Percentiles rank a stretch among this genome's conserved stretches.
Conservation (phyloP, 2,888 invertebrate genomes). For the Heliconius ethilla region DNA sequence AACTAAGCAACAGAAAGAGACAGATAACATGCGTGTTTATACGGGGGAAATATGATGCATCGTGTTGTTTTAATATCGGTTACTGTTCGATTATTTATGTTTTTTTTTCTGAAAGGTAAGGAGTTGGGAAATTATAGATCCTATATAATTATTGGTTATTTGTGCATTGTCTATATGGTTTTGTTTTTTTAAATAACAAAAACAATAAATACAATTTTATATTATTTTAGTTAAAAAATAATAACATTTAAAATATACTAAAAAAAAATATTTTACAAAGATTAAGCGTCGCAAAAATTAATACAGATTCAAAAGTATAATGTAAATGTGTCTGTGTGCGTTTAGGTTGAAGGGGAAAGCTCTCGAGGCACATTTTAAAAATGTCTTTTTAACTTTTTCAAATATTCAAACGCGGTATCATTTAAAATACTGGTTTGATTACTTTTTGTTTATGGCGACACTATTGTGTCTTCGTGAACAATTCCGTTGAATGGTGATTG, state of each 20-base stretch:
- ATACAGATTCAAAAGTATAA: conserved; percentile 31
- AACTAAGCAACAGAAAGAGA: conserved; percentile 56
- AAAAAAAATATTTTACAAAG: conserved; percentile 10
- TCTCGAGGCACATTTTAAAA: conserved; percentile 67
- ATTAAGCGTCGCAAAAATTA: conserved; percentile 33
- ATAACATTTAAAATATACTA: background rate
- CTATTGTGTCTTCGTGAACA: conserved; percentile 30
- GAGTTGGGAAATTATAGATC: conserved; percentile 49
- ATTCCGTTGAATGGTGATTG: conserved; percentile 26
- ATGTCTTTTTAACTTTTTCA: conserved; percentile 69
- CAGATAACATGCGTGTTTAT: conserved; percentile 68
- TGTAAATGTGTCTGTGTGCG: conserved; percentile 57
- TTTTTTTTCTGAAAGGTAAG: conserved; percentile 66
- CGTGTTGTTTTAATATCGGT: conserved; percentile 79
- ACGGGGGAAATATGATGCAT: conserved; percentile 80
- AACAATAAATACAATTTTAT: conserved; percentile 11
- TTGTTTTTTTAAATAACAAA: conserved; percentile 20
- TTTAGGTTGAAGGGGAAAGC: conserved; percentile 70
- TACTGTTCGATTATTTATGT: conserved; percentile 75
- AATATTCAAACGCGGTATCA: conserved; percentile 58
- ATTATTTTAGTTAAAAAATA: background rate
- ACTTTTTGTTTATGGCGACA: conserved; percentile 38
- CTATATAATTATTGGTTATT: conserved; percentile 36
- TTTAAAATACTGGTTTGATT: conserved; percentile 44
- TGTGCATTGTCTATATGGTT: conserved; percentile 33